phyloP scores from a whole-genome alignment of 1,140 invertebrate genomes.

The Psix sp. region DNA sequence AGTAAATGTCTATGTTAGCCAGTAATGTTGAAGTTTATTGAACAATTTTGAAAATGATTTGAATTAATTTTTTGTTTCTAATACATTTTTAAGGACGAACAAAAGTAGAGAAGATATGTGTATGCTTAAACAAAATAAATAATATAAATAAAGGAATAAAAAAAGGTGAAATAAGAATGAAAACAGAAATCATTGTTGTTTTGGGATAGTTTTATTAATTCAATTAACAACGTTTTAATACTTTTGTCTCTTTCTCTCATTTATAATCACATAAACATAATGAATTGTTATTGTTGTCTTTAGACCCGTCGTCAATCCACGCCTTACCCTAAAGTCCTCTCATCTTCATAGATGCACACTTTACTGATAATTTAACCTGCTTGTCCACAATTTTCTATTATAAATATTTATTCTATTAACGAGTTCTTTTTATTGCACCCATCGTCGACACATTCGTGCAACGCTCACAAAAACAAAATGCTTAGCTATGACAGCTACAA shows the following conservation, averaged over 20 bases:
- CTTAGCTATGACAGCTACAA: constrained; percentile 75
- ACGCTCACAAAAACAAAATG: constrained; percentile 64
- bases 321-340: constrained; percentile 69
- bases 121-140: too few relatives aligned
- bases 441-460: constrained; percentile 62
- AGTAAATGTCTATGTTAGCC: too few relatives aligned
- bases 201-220: constrained; percentile 78
- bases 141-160: constrained; percentile 1
- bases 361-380: constrained; percentile 61
- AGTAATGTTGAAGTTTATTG: too few relatives aligned
- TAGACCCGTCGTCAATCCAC: constrained; percentile 74
- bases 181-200: constrained; percentile 60
- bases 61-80: too few relatives aligned
- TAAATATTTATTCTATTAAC: constrained; percentile 42
- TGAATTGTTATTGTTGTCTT: constrained; percentile 76
- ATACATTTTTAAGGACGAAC: too few relatives aligned
- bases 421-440: constrained; percentile 59
- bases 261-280: constrained; percentile 77
- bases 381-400: constrained; percentile 49
- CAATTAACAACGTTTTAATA: constrained; percentile 78
- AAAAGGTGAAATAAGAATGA: constrained; percentile 5
- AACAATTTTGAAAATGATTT: too few relatives aligned
- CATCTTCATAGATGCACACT: constrained; percentile 66
- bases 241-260: constrained; percentile 76
- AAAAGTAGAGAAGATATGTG: too few relatives aligned